Conservation (phyloP, 1,140 invertebrate species). For the Schlechtendalia chinensis region DNA sequence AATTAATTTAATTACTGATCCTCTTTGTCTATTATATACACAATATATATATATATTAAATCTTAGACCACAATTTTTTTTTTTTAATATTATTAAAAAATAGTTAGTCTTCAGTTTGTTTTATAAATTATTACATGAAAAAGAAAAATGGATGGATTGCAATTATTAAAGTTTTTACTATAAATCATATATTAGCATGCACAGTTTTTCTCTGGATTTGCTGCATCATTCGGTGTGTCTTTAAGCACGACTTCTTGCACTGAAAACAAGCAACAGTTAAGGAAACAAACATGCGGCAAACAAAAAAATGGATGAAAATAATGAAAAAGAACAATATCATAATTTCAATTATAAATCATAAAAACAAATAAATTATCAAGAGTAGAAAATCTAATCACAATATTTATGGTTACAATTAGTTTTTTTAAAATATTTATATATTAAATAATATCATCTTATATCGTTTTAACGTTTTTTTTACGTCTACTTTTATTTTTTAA, state of each 20-base stretch:
- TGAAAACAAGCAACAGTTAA: slow-evolving; percentile 61
- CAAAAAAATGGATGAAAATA: too few species aligned
- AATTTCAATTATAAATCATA: neutral
- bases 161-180: slow-evolving; percentile 17
- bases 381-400: too few species aligned
- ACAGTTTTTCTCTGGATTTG: slow-evolving; percentile 83
- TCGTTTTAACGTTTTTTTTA: too few species aligned
- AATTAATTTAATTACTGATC: slow-evolving; percentile 2
- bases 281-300: slow-evolving; percentile 64
- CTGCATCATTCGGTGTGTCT: slow-evolving; percentile 88
- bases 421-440: neutral
- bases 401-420: neutral
- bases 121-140: slow-evolving; percentile 25
- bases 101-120: slow-evolving; percentile 5
- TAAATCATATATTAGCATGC: slow-evolving; percentile 69
- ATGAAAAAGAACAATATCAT: slow-evolving; percentile 52
- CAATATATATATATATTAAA: neutral
- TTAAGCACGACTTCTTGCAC: slow-evolving; percentile 98
- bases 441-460: too few species aligned
- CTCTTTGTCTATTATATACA: neutral
- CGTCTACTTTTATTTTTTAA: too few species aligned
- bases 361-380: neutral
- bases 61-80: neutral
- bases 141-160: slow-evolving; percentile 25
- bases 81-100: neutral